phyloP scores from a whole-genome alignment of 2,888 invertebrate genomes.

The Diploptera punctata region DNA sequence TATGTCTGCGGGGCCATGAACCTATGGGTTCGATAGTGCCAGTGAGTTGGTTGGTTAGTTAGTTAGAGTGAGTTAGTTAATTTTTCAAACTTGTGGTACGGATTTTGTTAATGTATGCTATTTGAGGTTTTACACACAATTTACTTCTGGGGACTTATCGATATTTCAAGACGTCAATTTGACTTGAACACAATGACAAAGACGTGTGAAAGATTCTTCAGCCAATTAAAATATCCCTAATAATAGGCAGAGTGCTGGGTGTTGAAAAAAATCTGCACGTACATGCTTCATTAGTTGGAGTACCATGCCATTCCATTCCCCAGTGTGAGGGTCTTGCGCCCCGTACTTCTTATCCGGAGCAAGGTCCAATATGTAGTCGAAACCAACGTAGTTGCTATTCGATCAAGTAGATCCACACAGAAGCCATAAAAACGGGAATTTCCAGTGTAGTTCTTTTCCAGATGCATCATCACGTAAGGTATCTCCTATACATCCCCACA shows the following conservation, averaged over 20 bases:
- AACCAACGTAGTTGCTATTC: constrained; percentile 71
- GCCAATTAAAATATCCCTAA: too few species aligned
- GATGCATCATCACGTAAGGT: constrained; percentile 77
- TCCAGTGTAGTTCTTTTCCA: constrained; percentile 71
- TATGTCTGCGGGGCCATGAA: too few species aligned
- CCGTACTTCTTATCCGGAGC: constrained; percentile 75
- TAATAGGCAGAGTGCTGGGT: not conserved
- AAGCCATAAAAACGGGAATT: constrained; percentile 81
- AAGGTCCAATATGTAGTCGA: constrained; percentile 72
- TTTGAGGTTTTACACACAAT: too few species aligned
- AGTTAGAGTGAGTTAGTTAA: too few species aligned
- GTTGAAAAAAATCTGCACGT: constrained; percentile 48
- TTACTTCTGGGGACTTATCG: too few species aligned
- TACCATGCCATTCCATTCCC: constrained; percentile 74
- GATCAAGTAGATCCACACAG: constrained; percentile 76
- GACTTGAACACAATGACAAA: too few species aligned
- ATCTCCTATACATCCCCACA: constrained; percentile 61
- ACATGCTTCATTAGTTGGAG: constrained; percentile 75
- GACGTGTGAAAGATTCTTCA: too few species aligned
- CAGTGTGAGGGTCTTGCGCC: constrained; percentile 65
- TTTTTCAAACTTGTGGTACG: too few species aligned
- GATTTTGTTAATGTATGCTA: too few species aligned
- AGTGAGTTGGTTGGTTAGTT: too few species aligned
- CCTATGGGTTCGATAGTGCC: too few species aligned
- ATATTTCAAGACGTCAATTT: too few species aligned